Percentiles rank a stretch among this genome's conserved stretches.
Evolutionary conservation across 2,888 invertebrate genomes (phyloP).

Genomic region (Ischnus inquisitorius): DNA sequence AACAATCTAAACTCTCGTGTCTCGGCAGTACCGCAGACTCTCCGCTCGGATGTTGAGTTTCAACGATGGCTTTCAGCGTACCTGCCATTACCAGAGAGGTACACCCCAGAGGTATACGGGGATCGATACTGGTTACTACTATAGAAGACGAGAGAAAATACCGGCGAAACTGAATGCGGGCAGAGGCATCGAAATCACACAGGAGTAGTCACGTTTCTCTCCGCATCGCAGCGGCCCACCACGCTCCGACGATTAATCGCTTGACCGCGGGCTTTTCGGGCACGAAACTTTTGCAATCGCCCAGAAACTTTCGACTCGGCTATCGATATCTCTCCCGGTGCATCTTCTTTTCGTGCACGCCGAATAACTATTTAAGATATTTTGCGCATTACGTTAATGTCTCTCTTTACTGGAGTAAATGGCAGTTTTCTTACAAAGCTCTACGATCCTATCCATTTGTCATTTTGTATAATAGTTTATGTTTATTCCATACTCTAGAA

Average conservation of each 20-base stretch:
- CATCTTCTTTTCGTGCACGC: neutral
- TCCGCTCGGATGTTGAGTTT: slow-evolving; percentile 33
- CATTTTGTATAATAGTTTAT: neutral
- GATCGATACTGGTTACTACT: slow-evolving; percentile 9
- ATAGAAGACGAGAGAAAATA: neutral
- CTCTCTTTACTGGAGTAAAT: too few species aligned
- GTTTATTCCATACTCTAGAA: neutral
- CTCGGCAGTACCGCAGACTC: slow-evolving; percentile 44
- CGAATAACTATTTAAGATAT: slow-evolving; percentile 3
- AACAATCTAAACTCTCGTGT: slow-evolving; percentile 64
- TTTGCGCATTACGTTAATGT: too few species aligned
- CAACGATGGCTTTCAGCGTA: slow-evolving; percentile 48
- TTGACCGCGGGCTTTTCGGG: slow-evolving; percentile 52
- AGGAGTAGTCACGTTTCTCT: slow-evolving; percentile 7
- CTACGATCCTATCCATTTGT: neutral
- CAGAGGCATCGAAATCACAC: neutral
- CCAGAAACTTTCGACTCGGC: slow-evolving; percentile 22
- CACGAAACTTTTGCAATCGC: slow-evolving; percentile 45
- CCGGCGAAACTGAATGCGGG: neutral
- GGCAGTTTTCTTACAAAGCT: slow-evolving; percentile 24
- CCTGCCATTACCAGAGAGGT: slow-evolving; percentile 39
- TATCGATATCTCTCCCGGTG: neutral
- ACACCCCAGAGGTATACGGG: neutral
- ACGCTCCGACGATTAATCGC: slow-evolving; percentile 50
- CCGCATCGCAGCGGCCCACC: neutral